Conservation (phyloP, 2,888 invertebrate species). For the Julus scandinavius region DNA sequence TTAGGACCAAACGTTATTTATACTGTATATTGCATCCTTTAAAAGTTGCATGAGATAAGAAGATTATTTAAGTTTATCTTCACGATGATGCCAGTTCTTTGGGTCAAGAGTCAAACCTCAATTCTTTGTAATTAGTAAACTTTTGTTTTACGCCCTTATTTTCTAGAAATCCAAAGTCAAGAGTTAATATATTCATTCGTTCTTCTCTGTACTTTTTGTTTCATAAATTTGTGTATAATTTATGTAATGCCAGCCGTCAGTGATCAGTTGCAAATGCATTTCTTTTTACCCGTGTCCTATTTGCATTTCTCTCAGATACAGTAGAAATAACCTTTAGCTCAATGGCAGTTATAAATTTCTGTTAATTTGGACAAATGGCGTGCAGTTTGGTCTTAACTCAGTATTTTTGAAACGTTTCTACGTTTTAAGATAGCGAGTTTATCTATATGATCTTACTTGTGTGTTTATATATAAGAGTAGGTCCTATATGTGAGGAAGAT, state of each 20-base stretch:
- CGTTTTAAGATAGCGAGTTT: constrained; percentile 21
- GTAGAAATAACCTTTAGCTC: neutral
- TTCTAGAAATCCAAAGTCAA: neutral
- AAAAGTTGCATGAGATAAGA: too few relatives aligned
- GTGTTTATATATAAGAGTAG: neutral
- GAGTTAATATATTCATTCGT: neutral
- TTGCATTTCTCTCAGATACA: neutral
- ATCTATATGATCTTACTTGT: neutral
- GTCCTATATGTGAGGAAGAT: constrained; percentile 6
- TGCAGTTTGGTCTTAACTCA: neutral
- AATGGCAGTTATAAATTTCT: constrained; percentile 27
- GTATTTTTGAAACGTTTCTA: neutral
- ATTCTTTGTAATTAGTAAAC: too few relatives aligned
- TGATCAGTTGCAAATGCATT: neutral
- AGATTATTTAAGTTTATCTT: too few relatives aligned
- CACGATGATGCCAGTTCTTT: too few relatives aligned
- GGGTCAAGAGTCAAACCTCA: too few relatives aligned
- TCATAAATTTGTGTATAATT: neutral
- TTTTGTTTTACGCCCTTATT: neutral
- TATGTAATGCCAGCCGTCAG: neutral
- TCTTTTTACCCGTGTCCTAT: neutral
- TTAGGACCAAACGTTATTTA: too few relatives aligned
- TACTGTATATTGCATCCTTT: too few relatives aligned
- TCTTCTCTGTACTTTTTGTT: neutral
- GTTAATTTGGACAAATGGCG: constrained; percentile 27